Evolutionary conservation across 2,888 invertebrate species (phyloP).

Genomic region (Tillus elongatus): DNA sequence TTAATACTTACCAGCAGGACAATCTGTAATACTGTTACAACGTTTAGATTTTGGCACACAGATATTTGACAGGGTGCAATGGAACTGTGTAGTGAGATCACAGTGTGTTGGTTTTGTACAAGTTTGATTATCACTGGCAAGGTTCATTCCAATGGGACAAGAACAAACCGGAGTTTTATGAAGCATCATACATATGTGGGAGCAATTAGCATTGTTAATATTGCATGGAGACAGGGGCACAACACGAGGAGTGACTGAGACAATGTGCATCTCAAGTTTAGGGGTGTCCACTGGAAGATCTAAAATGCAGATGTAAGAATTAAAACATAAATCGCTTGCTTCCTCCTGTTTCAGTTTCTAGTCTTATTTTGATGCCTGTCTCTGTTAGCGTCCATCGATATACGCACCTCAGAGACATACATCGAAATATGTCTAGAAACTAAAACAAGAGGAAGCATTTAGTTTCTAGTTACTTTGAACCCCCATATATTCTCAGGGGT

Average conservation of each 20-base stretch:
- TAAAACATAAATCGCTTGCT: too few species aligned
- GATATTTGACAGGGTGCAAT: conserved; percentile 44
- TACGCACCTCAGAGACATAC: too few species aligned
- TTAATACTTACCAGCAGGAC: conserved; percentile 6
- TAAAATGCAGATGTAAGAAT: conserved; percentile 12
- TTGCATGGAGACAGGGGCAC: conserved; percentile 50
- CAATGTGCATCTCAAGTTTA: conserved; percentile 44
- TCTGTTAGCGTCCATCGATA: too few species aligned
- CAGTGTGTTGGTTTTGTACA: conserved; percentile 51
- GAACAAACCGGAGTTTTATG: conserved; percentile 39
- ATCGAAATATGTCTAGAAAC: too few species aligned
- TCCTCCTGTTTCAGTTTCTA: too few species aligned
- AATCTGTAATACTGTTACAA: conserved; percentile 34
- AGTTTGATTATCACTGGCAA: conserved; percentile 45
- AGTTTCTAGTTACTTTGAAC: too few species aligned
- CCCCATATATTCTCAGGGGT: too few species aligned
- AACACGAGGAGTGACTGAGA: conserved; percentile 42
- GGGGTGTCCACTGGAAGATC: conserved; percentile 28
- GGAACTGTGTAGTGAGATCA: conserved; percentile 34
- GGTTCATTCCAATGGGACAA: conserved; percentile 59
- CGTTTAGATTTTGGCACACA: conserved; percentile 32
- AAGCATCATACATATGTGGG: conserved; percentile 61
- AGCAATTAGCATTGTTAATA: conserved; percentile 54
- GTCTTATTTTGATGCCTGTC: too few species aligned
- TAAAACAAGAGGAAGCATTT: too few species aligned